Base-by-base conservation (phyloP, 2,113 vertebrate species). In the Dicerorhinus sumatrensis region DNA sequence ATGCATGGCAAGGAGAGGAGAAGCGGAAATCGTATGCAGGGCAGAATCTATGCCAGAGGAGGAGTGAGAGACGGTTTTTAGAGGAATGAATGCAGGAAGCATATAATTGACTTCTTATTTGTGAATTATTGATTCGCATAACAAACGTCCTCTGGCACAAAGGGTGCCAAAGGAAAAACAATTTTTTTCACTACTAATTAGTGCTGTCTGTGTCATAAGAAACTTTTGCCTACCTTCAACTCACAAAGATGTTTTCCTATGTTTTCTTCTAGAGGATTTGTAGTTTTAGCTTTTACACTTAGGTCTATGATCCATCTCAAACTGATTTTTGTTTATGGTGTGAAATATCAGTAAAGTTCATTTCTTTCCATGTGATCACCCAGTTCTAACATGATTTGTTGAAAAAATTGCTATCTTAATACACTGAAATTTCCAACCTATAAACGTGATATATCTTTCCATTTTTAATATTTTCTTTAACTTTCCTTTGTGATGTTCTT, bases 151-250 rank as follows among this genome's bases (percentile, higher is more conserved):
- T 65, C 8, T 42, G 29, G 33, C 2, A 82, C 46, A 10, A 14
- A 42, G 2, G 2, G 20, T 36, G 4, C n/a, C 33, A 63, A 56
- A 69, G 23, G 17, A 70, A 27, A 82, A 87, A 80, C 0, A 13
- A 11, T 17, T 25, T 77, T 76, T 65, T 76, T 87, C n/a, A n/a
- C n/a, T 63, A 4, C 62, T 48, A 18, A 4, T 77, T 60, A 8
- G 20, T 89, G 14, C 17, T 87, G 89, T 94, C 69, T 29, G 14
- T 56, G 56, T 77, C 21, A 29, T 63, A 76, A 93, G 79, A 86
- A 65, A 90, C n/a, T 3, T 33, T 46, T 67, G 17, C n/a, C 20
- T 48, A 7, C 4, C 36, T 77, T 87, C n/a, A 62, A 36, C 58
- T 75, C 60, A 33, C 65, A 85, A 65, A 81, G 39, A 29, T 51